Evolutionary conservation across 1,140 invertebrate genomes (phyloP).

Genomic region (Lineus longissimus): DNA sequence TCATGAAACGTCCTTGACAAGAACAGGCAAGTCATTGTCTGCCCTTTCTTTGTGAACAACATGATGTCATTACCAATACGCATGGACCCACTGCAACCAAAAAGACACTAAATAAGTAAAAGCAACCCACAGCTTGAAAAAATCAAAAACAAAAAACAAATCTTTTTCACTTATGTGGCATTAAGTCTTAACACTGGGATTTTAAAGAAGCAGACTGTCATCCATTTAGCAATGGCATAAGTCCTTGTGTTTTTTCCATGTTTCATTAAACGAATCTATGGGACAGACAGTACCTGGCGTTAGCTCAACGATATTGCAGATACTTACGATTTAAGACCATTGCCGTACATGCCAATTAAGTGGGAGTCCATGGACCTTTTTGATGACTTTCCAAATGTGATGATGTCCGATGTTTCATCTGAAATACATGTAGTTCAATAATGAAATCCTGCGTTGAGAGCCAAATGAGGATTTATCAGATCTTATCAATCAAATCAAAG

Average conservation of each 20-base stretch:
- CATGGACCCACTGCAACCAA: conserved; percentile 52
- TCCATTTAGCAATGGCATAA: no score
- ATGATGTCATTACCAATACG: conserved; percentile 55
- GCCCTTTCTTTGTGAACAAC: conserved; percentile 53
- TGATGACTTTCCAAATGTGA: conserved; percentile 53
- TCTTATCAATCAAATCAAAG: no score
- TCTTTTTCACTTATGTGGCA: no score
- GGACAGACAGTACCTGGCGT: not conserved
- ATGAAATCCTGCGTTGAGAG: no score
- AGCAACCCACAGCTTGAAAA: not conserved
- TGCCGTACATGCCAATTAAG: conserved; percentile 55
- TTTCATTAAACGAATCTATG: not conserved
- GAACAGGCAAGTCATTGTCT: conserved; percentile 50
- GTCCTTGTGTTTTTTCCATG: no score
- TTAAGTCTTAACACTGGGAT: no score
- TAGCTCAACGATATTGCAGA: no score
- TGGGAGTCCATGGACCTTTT: conserved; percentile 47
- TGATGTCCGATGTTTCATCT: conserved; percentile 52
- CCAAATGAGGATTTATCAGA: no score
- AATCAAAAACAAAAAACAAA: no score
- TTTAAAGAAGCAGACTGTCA: no score
- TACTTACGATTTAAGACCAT: conserved; percentile 56
- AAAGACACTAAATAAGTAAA: not conserved
- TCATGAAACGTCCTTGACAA: conserved; percentile 54
- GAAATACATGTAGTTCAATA: no score